Percentiles rank a stretch among this genome's conserved stretches.
phyloP scores from a whole-genome alignment of 2,113 vertebrate genomes.

The Saguinus imperator region DNA sequence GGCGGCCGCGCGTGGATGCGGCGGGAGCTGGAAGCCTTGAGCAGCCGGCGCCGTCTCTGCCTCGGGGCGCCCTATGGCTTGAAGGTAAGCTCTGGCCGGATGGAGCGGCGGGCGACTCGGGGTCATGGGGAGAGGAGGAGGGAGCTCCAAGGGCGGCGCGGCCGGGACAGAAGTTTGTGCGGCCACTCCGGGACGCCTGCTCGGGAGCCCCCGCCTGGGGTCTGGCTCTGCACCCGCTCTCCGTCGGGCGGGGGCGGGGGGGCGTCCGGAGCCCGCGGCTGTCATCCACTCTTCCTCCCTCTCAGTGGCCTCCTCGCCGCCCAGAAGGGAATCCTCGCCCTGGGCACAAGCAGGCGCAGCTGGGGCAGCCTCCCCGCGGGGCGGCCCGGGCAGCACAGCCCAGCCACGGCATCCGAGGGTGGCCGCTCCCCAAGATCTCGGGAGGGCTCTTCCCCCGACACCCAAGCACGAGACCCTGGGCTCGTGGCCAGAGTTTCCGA shows the following conservation, averaged over 20 bases:
- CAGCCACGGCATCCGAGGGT: neutral
- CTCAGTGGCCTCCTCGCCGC: neutral
- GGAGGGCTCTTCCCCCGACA: neutral
- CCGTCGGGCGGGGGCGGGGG: neutral
- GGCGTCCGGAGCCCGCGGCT: neutral
- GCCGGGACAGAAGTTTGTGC: neutral
- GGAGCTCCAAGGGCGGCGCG: neutral
- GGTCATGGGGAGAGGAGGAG: neutral
- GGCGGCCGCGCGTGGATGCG: constrained; percentile 71
- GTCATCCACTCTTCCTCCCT: neutral
- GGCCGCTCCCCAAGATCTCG: neutral
- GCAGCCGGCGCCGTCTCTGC: constrained; percentile 71
- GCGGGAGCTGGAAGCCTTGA: constrained; percentile 63
- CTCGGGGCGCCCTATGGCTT: constrained; percentile 83
- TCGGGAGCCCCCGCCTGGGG: neutral
- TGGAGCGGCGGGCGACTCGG: neutral
- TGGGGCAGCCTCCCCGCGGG: neutral
- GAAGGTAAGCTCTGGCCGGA: constrained; percentile 82
- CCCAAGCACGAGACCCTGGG: neutral
- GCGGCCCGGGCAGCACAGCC: neutral
- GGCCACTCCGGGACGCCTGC: neutral
- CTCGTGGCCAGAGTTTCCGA: neutral
- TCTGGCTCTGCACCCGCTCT: neutral
- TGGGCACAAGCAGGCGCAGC: neutral
- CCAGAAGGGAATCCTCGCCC: neutral